A percentile compares a stretch with the other conserved stretches of the same genome.
These are phyloP conservation scores for Apoderus coryli DNA, from an alignment of 2,888 invertebrate genomes.

Conservation along the genomic window DNA sequence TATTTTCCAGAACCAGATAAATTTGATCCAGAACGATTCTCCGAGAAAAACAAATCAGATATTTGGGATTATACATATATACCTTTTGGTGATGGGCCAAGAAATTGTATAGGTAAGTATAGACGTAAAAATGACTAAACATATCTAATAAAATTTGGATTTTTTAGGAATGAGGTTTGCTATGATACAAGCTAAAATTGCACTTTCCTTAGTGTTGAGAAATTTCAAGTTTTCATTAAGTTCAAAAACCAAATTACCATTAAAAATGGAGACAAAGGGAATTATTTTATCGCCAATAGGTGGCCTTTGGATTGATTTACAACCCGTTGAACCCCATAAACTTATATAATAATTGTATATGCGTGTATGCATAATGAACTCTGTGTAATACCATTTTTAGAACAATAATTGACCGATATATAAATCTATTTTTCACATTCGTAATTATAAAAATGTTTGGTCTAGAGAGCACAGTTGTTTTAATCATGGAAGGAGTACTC, in stretches of 20 bases:
- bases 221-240: constrained; percentile 29
- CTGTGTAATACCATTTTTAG: too few species aligned
- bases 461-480: too few species aligned
- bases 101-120: constrained; percentile 39
- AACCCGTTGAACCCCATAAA: too few species aligned
- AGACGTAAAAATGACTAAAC: not conserved
- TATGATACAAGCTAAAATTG: constrained; percentile 39
- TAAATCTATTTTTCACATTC: too few species aligned
- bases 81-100: constrained; percentile 42
- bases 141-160: constrained; percentile 2
- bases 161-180: constrained; percentile 40
- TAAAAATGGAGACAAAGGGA: constrained; percentile 31
- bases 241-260: constrained; percentile 26
- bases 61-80: constrained; percentile 36
- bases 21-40: constrained; percentile 44
- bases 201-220: constrained; percentile 34
- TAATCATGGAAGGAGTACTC: too few species aligned
- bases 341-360: too few species aligned
- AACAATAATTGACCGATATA: too few species aligned
- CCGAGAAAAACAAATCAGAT: constrained; percentile 32
- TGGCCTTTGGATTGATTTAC: constrained; percentile 32
- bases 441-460: too few species aligned
- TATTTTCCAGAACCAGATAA: constrained; percentile 40
- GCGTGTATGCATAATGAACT: too few species aligned
- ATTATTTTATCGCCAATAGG: constrained; percentile 29